Conservation (phyloP, 2,113 vertebrate species). For the Hiodon tergisus region DNA sequence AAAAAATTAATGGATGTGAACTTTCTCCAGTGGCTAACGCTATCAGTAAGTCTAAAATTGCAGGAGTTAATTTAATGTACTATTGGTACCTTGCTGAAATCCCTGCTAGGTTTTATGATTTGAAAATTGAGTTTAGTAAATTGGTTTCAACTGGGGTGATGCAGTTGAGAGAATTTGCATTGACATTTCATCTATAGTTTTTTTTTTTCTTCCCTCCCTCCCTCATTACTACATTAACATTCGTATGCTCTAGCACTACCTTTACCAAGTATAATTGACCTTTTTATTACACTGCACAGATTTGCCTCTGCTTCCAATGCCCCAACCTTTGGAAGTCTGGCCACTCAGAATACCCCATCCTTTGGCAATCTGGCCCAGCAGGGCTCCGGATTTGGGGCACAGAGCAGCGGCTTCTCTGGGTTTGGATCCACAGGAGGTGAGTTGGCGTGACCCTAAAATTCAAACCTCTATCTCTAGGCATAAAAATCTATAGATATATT, state of each 20-base stretch:
- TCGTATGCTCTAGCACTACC: neutral
- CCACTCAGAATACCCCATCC: conserved; percentile 70
- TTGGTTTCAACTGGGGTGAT: no score
- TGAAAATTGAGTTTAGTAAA: no score
- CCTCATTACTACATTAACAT: no score
- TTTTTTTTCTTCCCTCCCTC: neutral
- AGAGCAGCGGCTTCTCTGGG: conserved; percentile 70
- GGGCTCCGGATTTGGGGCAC: conserved; percentile 67
- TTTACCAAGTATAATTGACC: neutral
- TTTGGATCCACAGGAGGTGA: conserved; percentile 75
- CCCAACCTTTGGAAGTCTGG: conserved; percentile 74
- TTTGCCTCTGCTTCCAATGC: conserved; percentile 72
- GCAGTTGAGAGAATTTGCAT: neutral
- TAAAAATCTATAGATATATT: no score
- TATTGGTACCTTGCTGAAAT: no score
- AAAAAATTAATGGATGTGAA: no score
- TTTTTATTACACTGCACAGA: conserved; percentile 50
- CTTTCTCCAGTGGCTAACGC: no score
- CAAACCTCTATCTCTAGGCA: no score
- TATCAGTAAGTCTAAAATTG: no score
- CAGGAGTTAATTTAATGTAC: no score
- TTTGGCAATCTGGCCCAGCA: conserved; percentile 83
- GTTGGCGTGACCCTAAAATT: neutral
- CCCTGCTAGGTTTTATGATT: no score
- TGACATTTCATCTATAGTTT: neutral